Conservation (phyloP, 2,113 vertebrate genomes). For the Alectura lathami region DNA sequence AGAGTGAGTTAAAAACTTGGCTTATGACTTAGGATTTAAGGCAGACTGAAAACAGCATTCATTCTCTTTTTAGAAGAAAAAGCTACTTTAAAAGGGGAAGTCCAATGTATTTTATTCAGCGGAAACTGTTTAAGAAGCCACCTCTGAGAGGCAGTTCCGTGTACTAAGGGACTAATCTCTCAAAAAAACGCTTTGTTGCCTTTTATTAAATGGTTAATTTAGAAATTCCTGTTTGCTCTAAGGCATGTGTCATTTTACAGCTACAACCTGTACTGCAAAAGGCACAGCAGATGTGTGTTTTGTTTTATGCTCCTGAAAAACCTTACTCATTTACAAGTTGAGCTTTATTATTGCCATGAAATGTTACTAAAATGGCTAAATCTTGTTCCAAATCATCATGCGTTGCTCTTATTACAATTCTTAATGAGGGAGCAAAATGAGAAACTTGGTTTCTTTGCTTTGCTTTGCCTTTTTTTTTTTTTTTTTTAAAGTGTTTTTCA, state of each 20-base stretch:
- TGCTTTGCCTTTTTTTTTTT: background rate
- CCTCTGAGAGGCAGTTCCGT: slow-evolving; percentile 32
- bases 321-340: background rate
- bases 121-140: slow-evolving; percentile 41
- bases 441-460: background rate
- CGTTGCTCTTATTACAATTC: background rate
- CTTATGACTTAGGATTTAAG: background rate
- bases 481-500: background rate
- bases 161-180: background rate
- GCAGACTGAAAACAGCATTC: background rate
- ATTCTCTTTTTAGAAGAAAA: background rate
- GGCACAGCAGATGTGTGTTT: background rate
- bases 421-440: background rate
- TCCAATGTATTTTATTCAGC: background rate
- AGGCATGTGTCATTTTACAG: background rate
- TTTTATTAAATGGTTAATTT: background rate
- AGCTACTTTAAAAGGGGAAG: slow-evolving; percentile 43
- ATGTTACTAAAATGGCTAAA: background rate
- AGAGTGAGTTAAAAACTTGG: background rate
- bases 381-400: background rate
- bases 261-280: background rate
- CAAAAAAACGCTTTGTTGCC: background rate
- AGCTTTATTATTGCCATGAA: background rate
- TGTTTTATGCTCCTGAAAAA: background rate
- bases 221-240: background rate